phyloP scores from a whole-genome alignment of 2,797 vertebrate genomes.

The Parauchenoglanis punctatus region DNA sequence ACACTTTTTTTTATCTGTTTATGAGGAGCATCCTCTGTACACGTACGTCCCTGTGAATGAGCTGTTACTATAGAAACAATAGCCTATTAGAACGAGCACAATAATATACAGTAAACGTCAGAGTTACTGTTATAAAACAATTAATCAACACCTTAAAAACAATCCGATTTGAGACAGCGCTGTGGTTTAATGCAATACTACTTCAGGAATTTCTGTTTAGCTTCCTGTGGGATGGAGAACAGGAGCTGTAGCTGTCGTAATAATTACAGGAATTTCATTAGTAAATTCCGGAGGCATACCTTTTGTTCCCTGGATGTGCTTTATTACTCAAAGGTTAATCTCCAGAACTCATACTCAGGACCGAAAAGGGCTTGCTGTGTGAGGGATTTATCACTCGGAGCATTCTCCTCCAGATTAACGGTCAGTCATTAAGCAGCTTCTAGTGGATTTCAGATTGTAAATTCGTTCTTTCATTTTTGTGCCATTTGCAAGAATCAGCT shows the following conservation, averaged over 20 bases:
- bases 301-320: background rate
- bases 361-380: background rate
- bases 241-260: background rate
- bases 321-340: background rate
- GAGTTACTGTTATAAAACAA: background rate
- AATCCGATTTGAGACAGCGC: background rate
- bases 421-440: conserved; percentile 5
- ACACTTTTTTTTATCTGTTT: background rate
- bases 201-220: background rate
- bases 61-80: background rate
- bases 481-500: background rate
- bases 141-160: background rate
- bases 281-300: background rate
- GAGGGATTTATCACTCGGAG: background rate
- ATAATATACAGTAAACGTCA: background rate
- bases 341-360: background rate
- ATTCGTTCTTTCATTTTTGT: background rate
- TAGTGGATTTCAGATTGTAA: background rate
- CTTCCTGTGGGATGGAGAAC: background rate
- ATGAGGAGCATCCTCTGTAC: background rate
- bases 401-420: conserved; percentile 4
- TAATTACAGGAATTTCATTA: background rate
- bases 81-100: background rate
- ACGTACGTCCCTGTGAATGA: background rate
- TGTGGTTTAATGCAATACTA: background rate